Percentiles rank a stretch among this genome's conserved stretches.
phyloP scores from a whole-genome alignment of 37 sponge, comb jelly and placozoan genomes.

The Diacarnus erythraeanus region DNA sequence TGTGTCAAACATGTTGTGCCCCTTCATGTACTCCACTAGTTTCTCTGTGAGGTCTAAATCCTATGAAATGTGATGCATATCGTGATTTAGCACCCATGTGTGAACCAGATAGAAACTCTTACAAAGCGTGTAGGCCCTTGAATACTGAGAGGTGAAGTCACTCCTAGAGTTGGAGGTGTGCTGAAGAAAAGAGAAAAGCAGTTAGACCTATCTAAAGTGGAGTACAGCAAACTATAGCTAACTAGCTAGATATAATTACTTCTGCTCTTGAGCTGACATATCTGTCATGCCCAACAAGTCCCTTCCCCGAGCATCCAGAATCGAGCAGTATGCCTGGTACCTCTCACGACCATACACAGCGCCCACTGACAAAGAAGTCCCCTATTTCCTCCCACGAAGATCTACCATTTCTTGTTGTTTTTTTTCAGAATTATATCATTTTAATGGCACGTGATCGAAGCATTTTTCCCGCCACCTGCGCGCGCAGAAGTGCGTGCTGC shows the following conservation, averaged over 20 bases:
- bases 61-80: constrained; percentile 28
- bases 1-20: constrained; percentile 85
- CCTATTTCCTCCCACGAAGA: too few relatives aligned
- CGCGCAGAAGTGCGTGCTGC: too few relatives aligned
- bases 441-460: too few relatives aligned
- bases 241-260: neutral
- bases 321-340: neutral
- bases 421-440: too few relatives aligned
- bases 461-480: too few relatives aligned
- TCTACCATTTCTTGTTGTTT: too few relatives aligned
- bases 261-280: neutral
- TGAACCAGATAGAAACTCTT: neutral
- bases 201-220: neutral
- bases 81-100: neutral
- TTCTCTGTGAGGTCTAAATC: constrained; percentile 76
- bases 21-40: constrained; percentile 59
- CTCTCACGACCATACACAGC: too few relatives aligned
- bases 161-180: constrained; percentile 48
- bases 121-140: constrained; percentile 58
- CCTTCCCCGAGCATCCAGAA: neutral
- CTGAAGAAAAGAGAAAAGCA: neutral
- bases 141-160: constrained; percentile 79
- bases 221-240: neutral
- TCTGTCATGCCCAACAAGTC: neutral
- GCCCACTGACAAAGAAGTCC: too few relatives aligned